A percentile compares a stretch with the other conserved stretches of the same genome.
phyloP scores from a whole-genome alignment of 2,888 invertebrate genomes.

The Sylvicola cinctus region DNA sequence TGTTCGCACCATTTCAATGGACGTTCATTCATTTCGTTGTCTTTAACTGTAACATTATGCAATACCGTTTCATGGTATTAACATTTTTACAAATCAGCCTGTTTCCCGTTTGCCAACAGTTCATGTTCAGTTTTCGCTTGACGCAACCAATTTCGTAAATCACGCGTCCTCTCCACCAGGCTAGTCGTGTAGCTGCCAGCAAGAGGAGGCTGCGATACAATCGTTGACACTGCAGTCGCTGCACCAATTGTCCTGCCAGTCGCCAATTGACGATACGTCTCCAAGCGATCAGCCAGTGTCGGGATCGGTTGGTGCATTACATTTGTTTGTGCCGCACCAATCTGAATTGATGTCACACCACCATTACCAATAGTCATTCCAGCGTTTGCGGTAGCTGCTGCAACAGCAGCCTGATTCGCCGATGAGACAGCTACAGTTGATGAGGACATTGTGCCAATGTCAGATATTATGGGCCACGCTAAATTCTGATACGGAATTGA shows the following conservation, averaged over 20 bases:
- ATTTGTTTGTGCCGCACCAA: too few relatives aligned
- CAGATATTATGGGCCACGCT: not conserved
- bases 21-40: too few relatives aligned
- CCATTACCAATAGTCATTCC: too few relatives aligned
- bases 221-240: conserved; percentile 20
- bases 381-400: conserved; percentile 3
- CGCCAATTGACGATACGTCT: conserved; percentile 32
- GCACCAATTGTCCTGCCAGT: conserved; percentile 18
- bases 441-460: not conserved
- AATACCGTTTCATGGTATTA: too few relatives aligned
- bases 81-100: not conserved
- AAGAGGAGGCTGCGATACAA: conserved; percentile 22
- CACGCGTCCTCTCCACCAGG: conserved; percentile 40
- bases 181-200: conserved; percentile 36
- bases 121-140: conserved; percentile 29
- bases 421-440: not conserved
- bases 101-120: conserved; percentile 8
- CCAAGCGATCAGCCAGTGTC: conserved; percentile 30
- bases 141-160: conserved; percentile 42
- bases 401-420: too few relatives aligned
- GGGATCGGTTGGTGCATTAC: conserved; percentile 22
- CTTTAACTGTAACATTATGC: too few relatives aligned
- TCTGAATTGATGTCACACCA: too few relatives aligned
- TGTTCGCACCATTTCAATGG: too few relatives aligned
- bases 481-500: not conserved